Base-by-base conservation (phyloP, 1,140 invertebrate genomes). In the Lordiphosa collinella region DNA sequence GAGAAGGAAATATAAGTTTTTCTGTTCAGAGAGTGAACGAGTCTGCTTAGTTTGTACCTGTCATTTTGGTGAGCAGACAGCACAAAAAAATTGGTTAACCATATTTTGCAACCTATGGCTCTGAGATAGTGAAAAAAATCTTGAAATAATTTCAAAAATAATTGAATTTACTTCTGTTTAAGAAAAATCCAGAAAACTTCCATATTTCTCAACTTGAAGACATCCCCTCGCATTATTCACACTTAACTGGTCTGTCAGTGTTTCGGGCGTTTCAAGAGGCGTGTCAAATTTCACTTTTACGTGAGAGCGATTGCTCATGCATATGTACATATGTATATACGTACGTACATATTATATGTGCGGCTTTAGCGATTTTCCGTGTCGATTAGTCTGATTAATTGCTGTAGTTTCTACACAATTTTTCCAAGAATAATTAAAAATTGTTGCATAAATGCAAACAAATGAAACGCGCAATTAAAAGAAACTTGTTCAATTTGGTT, bases 401-500 rank as follows among this genome's bases (percentile, higher is more conserved):
- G 25, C 25, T 29, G 55, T 67, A 67, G 49, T 67, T 65, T 65
- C 51, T 65, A 49, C 58, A 67, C 62, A 46, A 29, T 58, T 37
- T 50, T 46, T 35, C 59, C 32, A 16, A 51, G 14, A 58, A 58
- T 47, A 47, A 40, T 58, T 29, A 46, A 63, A 18, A 44, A 65
- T 37, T 25, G 22, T 41, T 66, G 34, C 16, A 44, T 66, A 40
- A 65, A 47, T 16, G 12, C 36, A 61, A 16, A 51, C n/a, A 14
- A 29, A 36, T 34, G 13, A 3, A 49, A 31, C 14, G 10, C 22
- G 48, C 40, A 63, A 63, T 63, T 63, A 63, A 53, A 38, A 40
- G 47, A 44, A 52, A 52, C 47, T 36, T 48, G 58, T 29, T 29
- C 25, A 29, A 29, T 29, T 29, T 29, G 31, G 18, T 22, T 40